Evolutionary conservation across 2,888 invertebrate genomes (phyloP).

Genomic region (Pseudanteris insignis): DNA sequence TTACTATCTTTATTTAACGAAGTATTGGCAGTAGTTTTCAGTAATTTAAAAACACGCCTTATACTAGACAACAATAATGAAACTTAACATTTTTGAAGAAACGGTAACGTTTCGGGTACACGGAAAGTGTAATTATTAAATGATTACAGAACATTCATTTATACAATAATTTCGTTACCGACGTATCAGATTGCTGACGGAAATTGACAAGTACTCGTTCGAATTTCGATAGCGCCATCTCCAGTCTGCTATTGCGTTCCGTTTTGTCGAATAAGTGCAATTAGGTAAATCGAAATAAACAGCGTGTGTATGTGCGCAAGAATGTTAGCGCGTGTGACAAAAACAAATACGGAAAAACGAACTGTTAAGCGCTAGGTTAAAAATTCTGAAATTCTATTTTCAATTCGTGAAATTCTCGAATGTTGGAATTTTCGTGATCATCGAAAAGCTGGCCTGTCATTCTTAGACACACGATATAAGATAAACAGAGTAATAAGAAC

Average conservation of each 20-base stretch:
- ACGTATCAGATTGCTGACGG: slow-evolving; percentile 6
- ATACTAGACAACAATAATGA: too few species aligned
- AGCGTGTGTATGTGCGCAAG: slow-evolving; percentile 20
- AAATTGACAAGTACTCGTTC: slow-evolving; percentile 61
- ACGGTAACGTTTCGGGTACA: too few species aligned
- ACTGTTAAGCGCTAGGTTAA: slow-evolving; percentile 64
- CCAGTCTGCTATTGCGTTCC: slow-evolving; percentile 64
- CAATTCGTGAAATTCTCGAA: slow-evolving; percentile 64
- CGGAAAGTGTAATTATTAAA: too few species aligned
- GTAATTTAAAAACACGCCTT: too few species aligned
- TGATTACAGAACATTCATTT: too few species aligned
- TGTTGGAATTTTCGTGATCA: slow-evolving; percentile 66
- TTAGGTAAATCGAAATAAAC: slow-evolving; percentile 60
- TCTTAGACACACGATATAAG: slow-evolving; percentile 47
- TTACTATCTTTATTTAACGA: too few species aligned
- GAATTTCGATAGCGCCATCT: slow-evolving; percentile 65
- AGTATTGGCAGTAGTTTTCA: too few species aligned
- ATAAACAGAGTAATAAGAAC: slow-evolving; percentile 32
- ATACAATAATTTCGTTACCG: too few species aligned
- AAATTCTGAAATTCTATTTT: slow-evolving; percentile 65
- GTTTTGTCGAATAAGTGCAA: slow-evolving; percentile 67
- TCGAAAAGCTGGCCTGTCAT: slow-evolving; percentile 64
- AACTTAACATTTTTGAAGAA: too few species aligned
- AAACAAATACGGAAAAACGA: slow-evolving; percentile 44
- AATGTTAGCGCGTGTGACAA: slow-evolving; percentile 4